These are phyloP conservation scores for Poecilia wingei DNA, from an alignment of 2,797 vertebrate species.

Conservation along the genomic window DNA sequence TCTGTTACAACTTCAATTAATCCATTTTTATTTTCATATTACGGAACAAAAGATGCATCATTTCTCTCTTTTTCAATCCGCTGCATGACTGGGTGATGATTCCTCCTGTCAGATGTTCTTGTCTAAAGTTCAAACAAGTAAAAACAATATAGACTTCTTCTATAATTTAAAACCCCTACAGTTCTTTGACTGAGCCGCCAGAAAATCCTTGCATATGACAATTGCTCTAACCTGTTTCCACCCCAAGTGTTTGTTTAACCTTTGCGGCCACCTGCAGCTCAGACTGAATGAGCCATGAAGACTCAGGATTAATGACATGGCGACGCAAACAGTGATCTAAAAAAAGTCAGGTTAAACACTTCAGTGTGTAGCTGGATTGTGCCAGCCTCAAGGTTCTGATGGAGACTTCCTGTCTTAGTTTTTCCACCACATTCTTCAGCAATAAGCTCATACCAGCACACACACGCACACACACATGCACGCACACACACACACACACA, in stretches of 20 bases:
- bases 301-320: conserved; percentile 23
- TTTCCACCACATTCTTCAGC: conserved; percentile 78
- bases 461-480: conserved; percentile 28
- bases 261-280: conserved; percentile 31
- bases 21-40: neutral
- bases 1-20: neutral
- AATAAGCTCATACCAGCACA: conserved; percentile 67
- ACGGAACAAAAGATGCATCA: neutral
- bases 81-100: neutral
- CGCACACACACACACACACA: conserved; percentile 36
- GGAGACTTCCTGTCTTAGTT: conserved; percentile 79
- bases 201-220: conserved; percentile 11
- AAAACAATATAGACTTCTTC: no score
- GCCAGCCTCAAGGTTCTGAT: conserved; percentile 51
- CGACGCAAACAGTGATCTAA: conserved; percentile 10
- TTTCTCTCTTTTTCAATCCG: neutral
- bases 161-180: neutral
- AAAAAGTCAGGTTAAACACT: conserved; percentile 4
- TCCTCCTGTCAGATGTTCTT: neutral
- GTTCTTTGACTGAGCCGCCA: conserved; percentile 2
- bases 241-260: neutral
- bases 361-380: conserved; percentile 19
- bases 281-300: neutral
- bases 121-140: neutral
- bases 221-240: neutral